Base-by-base conservation (phyloP, 2,113 vertebrate genomes). In the Onychostruthus taczanowskii region DNA sequence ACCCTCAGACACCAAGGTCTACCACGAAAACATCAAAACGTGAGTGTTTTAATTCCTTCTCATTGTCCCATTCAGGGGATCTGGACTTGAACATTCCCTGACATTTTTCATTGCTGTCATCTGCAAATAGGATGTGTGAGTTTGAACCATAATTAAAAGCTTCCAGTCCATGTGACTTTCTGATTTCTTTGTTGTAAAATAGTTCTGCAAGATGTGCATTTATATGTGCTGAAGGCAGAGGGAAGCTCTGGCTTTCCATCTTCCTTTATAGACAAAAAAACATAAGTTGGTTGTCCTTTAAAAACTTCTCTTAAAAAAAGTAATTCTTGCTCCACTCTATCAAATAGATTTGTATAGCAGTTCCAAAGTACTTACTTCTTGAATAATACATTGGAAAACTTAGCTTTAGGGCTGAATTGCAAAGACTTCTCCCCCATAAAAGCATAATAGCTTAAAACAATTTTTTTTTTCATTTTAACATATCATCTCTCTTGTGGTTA, bases 21-120 rank as follows among this genome's bases (percentile, higher is more conserved):
- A 99, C 98, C 99, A 99, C 94, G 99, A 99, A 96, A 99, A 99
- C 98, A 99, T 99, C 97, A 99, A 99, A 98, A 99, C 99, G 99
- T 99, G 97, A 99, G 99, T 99, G 96, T 79, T 94, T 50, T 37
- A 11, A 49, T 58, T 5, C 70, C 69, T 79, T 68, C 22, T 39
- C 19, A 2, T 27, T 61, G 62, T 72, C 21, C 35, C 7, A 2
- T 27, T 84, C 67, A 31, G 35, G 39, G 33, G 3, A 5, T 30
- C 47, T 75, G 35, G 16, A 21, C 30, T 37, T 9, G 44, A 79
- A n/a, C 27, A 17, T 62, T 33, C 6, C 4, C 20, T 89, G 26
- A 20, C 13, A 12, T 46, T 77, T 62, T 66, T 66, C 5, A 37
- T 30, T 82, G 41, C n/a, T 75, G 14, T 63, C 10, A 18, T 72